Evolutionary conservation across 2,113 vertebrate genomes (phyloP).

Genomic region (Chloebia gouldiae): DNA sequence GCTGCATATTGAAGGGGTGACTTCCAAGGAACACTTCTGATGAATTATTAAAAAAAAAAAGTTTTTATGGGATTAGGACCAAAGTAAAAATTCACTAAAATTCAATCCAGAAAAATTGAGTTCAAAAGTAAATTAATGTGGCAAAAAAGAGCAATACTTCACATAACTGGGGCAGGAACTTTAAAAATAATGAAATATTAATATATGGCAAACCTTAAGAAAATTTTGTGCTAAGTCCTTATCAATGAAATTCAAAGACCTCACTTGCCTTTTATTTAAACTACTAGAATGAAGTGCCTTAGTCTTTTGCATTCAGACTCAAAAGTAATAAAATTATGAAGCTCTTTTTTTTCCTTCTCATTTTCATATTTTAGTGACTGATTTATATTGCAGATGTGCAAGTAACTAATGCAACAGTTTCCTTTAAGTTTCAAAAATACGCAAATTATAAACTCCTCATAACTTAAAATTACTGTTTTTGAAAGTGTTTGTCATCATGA

Average conservation of each 20-base stretch:
- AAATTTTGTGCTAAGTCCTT: background rate
- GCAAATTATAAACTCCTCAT: background rate
- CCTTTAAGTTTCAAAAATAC: background rate
- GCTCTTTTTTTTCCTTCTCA: background rate
- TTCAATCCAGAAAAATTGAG: background rate
- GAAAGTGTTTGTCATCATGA: background rate
- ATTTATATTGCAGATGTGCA: background rate
- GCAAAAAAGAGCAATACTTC: background rate
- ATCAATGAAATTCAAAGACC: background rate
- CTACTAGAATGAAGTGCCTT: background rate
- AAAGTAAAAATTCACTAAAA: background rate
- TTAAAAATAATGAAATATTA: background rate
- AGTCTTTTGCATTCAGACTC: background rate
- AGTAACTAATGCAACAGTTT: background rate
- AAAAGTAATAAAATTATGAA: background rate
- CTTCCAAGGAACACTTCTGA: constrained; percentile 46
- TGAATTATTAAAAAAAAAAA: constrained; percentile 3
- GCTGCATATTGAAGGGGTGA: background rate
- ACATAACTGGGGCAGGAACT: background rate
- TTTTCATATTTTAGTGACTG: background rate
- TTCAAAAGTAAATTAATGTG: background rate
- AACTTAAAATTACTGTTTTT: background rate
- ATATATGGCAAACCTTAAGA: background rate
- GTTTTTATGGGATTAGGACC: background rate
- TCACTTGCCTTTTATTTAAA: background rate